Base-by-base conservation (phyloP, 2,113 vertebrate genomes). In the Phasianus colchicus region DNA sequence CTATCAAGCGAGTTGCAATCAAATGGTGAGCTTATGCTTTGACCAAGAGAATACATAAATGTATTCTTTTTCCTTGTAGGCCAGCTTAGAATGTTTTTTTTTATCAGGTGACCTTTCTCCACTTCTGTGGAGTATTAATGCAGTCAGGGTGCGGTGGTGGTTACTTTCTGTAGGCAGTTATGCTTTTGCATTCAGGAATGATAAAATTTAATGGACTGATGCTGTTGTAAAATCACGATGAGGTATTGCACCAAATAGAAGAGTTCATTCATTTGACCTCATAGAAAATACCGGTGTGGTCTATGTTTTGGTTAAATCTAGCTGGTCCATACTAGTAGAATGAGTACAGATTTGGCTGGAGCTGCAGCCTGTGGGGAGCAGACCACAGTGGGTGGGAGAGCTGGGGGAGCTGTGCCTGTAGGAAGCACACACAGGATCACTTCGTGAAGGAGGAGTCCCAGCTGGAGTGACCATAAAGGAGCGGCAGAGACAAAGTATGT, bases 11-110 rank as follows among this genome's bases (percentile, higher is more conserved):
- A 67, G 18, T 55, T 90, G 38, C 34, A 83, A 64, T 78, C 40
- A 87, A 86, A 73, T 45, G 19, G 11, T 63, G 71, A 93, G 48
- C 6, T 89, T 79, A 63, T 64, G 50, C 40, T 85, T 87, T 89
- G 78, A 73, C 45, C 24, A 30, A 70, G 17, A 47, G 29, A 89
- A 92, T 58, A 24, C 42, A 80, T 21, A 79, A 76, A 70, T 24
- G 8, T 45, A 29, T 73, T 54, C 5, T 79, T 79, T 66, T 54
- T 14, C 45, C 54, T 69, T 69, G 21, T 72, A 83, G 48, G 13
- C 36, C 15, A 76, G 22, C 24, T 88, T 72, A 52, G 82, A 88
- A 38, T 13, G n/a, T 1, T 58, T 24, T 92, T 92, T 92, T 85
- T 75, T 40, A 34, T 43, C 32, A 61, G 30, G 25, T 66, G 29